Evolutionary conservation across 2,797 vertebrate genomes (phyloP), one percentile per base, ranked within the genome.

Genomic region (Tragelaphus oryx): DNA sequence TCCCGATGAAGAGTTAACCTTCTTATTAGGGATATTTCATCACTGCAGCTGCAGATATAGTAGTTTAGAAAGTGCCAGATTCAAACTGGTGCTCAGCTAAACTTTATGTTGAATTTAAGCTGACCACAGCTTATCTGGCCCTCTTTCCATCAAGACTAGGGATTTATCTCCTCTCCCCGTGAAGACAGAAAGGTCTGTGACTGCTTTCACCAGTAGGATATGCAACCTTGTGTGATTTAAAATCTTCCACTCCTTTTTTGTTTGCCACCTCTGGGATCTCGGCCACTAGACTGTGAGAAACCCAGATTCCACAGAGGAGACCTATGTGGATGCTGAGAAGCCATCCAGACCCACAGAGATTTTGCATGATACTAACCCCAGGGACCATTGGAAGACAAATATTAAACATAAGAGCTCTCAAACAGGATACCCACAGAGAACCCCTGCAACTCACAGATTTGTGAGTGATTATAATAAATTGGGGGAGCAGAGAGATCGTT

Each of bases 11-110:
- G 28, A 74, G 87, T 88, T 91, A 92, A 93, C 91, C 54, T 96
- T 94, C 89, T 91, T 62, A 93, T 93, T 89, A 95, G 74, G 50
- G 54, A 52, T 80, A 50, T 74, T 95, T 94, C 62, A 90, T 44
- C 54, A 28, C 28, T 62, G 30, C 52, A 33, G 62, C 80, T 90
- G 71, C 50, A 91, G 80, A 95, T 87, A 26, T 6, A 84, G 28
- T 26, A 24, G 8, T 46, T 91, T 65, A 92, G 50, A 24, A 94
- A 89, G 46, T 41, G 24, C 55, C 74, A 78, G 55, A 76, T 81
- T 59, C 57, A 90, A 13, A 20, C 4, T n/a, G 41, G 41, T 28
- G 12, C 50, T 87, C 22, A 6, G 18, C 87, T 16, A n/a, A 81
- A 18, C 26, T 33, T 1, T n/a, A 7, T 16, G 1, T 50, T 84